phyloP scores from a whole-genome alignment of 2,113 vertebrate genomes.

The Grus americana region DNA sequence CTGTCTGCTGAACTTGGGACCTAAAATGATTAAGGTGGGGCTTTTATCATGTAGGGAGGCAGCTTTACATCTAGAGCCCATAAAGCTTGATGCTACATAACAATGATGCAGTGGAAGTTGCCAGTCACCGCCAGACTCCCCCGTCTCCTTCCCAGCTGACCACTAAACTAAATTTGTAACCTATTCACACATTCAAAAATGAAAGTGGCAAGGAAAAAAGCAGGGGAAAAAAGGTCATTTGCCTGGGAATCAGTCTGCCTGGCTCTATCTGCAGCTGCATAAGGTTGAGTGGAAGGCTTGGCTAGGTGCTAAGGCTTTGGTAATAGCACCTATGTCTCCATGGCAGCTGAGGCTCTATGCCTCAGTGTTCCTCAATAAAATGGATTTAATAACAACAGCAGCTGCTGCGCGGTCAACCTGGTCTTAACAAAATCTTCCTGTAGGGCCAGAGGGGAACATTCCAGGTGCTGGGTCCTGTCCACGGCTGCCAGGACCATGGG shows the following conservation, averaged over 20 bases:
- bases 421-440: neutral
- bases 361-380: neutral
- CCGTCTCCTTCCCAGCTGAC: neutral
- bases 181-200: neutral
- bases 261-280: neutral
- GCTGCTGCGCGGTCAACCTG: neutral
- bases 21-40: slow-evolving; percentile 65
- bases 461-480: neutral
- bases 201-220: neutral
- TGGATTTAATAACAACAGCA: neutral
- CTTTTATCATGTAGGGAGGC: slow-evolving; percentile 51
- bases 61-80: slow-evolving; percentile 46
- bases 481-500: neutral
- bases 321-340: neutral
- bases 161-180: neutral
- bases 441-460: neutral
- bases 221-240: neutral
- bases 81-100: slow-evolving; percentile 24
- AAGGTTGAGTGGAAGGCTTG: neutral
- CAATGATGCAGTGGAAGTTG: slow-evolving; percentile 18
- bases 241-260: neutral
- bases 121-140: neutral
- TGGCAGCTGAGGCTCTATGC: neutral
- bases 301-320: neutral
- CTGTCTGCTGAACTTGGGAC: slow-evolving; percentile 65